These are phyloP conservation scores for Coryphaenoides rupestris DNA, from an alignment of 2,113 vertebrate species.

Conservation along the genomic window DNA sequence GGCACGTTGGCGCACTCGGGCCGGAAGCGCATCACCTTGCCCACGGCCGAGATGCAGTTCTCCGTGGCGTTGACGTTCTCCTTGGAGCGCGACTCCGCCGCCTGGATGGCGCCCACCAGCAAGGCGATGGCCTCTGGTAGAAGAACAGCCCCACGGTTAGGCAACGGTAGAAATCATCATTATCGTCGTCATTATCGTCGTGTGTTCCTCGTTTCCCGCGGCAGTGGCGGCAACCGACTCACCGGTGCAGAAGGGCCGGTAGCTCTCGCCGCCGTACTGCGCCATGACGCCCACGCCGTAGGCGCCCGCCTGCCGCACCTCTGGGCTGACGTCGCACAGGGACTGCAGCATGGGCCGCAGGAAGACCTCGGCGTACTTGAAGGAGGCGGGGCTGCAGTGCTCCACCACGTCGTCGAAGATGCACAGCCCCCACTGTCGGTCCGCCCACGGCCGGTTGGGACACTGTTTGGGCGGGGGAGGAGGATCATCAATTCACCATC, in stretches of 20 bases:
- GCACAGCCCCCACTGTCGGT: slow-evolving; percentile 96
- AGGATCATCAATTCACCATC: not conserved
- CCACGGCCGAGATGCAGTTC: slow-evolving; percentile 98
- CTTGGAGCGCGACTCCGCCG: slow-evolving; percentile 88
- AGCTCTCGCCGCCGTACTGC: slow-evolving; percentile 92
- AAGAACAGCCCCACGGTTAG: too few relatives aligned
- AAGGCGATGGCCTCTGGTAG: slow-evolving; percentile 88
- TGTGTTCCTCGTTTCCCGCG: too few relatives aligned
- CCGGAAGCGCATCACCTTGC: slow-evolving; percentile 93
- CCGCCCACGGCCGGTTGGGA: slow-evolving; percentile 92
- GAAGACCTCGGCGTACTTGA: slow-evolving; percentile 94
- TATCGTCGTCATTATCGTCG: too few relatives aligned
- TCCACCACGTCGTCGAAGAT: slow-evolving; percentile 97
- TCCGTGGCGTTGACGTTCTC: slow-evolving; percentile 97
- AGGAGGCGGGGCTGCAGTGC: slow-evolving; percentile 95
- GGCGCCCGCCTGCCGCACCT: slow-evolving; percentile 93
- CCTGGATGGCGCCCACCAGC: slow-evolving; percentile 91
- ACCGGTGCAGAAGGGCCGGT: slow-evolving; percentile 94
- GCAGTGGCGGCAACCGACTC: too few relatives aligned
- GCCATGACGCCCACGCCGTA: slow-evolving; percentile 96
- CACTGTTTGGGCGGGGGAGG: slow-evolving; percentile 69
- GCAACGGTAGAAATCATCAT: too few relatives aligned
- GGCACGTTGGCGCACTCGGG: slow-evolving; percentile 91
- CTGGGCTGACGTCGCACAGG: slow-evolving; percentile 87
- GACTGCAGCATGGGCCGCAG: slow-evolving; percentile 89